Evolutionary conservation across 92 coral and sea anemone species (phyloP).

Genomic region (Parazoanthus swiftii): DNA sequence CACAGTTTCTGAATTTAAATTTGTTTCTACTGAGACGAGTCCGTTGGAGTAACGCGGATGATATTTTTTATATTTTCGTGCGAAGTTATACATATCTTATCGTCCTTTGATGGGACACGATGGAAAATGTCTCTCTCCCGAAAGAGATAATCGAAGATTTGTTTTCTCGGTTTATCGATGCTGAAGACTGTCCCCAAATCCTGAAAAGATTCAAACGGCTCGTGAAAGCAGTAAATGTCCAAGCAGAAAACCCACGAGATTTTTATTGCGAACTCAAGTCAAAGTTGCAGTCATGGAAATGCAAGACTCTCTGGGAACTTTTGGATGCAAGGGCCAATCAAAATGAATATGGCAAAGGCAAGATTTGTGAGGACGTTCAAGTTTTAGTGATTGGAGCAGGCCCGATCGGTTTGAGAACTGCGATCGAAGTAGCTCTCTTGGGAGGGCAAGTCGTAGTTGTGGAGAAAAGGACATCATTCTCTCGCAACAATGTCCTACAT

Average conservation of each 20-base stretch:
- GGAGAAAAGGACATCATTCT: constrained; percentile 82
- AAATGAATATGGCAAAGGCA: constrained; percentile 88
- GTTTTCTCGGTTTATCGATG: constrained; percentile 79
- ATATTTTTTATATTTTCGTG: neutral
- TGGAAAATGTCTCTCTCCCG: constrained; percentile 56
- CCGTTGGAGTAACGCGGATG: constrained; percentile 29
- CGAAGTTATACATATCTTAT: neutral
- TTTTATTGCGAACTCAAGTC: constrained; percentile 73
- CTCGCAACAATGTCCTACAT: constrained; percentile 92
- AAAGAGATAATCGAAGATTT: constrained; percentile 60
- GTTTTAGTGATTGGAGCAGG: constrained; percentile 92
- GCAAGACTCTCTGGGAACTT: constrained; percentile 91
- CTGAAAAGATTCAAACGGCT: constrained; percentile 79
- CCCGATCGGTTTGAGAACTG: constrained; percentile 92
- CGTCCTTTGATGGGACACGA: constrained; percentile 36
- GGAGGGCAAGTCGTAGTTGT: constrained; percentile 92
- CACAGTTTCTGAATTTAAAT: constrained; percentile 38
- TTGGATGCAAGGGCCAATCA: constrained; percentile 88
- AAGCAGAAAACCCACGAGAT: constrained; percentile 79
- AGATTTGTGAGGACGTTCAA: constrained; percentile 84
- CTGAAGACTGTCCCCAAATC: constrained; percentile 83
- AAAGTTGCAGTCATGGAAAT: constrained; percentile 93
- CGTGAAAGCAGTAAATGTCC: constrained; percentile 68
- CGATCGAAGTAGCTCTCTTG: constrained; percentile 88
- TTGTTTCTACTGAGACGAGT: neutral